Conservation (phyloP, 2,113 vertebrate genomes). For the Microtus pennsylvanicus region DNA sequence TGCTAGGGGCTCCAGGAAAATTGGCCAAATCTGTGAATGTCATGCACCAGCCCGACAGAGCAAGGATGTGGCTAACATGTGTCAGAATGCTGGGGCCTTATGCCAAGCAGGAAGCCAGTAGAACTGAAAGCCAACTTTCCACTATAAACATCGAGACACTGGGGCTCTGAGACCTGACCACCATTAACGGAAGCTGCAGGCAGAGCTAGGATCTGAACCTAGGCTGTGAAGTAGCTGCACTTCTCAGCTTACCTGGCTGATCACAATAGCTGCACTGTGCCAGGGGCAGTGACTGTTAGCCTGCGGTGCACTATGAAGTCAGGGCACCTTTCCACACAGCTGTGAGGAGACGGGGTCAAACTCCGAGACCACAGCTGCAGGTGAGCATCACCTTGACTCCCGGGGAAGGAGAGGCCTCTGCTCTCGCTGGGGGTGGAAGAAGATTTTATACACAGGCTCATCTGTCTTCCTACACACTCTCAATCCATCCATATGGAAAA, state of each 20-base stretch:
- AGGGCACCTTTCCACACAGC: background rate
- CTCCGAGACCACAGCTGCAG: background rate
- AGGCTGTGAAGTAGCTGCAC: background rate
- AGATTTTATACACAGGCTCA: background rate
- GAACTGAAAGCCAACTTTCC: background rate
- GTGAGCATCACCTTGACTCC: background rate
- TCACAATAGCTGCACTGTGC: background rate
- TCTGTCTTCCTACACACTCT: background rate
- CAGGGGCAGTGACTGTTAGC: background rate
- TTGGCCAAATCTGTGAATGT: accelerated
- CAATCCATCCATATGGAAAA: background rate
- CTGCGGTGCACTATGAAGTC: background rate
- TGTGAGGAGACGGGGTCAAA: background rate
- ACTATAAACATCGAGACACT: background rate
- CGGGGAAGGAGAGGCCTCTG: background rate
- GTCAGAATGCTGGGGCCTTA: background rate
- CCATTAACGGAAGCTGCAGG: background rate
- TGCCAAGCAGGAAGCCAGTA: background rate
- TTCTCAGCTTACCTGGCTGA: background rate
- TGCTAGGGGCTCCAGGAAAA: background rate
- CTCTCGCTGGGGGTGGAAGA: background rate
- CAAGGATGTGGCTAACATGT: background rate
- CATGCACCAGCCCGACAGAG: background rate
- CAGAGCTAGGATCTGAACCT: background rate
- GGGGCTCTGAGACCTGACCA: background rate